phyloP scores from a whole-genome alignment of 2,888 invertebrate species.

The Drosophila ezoana region DNA sequence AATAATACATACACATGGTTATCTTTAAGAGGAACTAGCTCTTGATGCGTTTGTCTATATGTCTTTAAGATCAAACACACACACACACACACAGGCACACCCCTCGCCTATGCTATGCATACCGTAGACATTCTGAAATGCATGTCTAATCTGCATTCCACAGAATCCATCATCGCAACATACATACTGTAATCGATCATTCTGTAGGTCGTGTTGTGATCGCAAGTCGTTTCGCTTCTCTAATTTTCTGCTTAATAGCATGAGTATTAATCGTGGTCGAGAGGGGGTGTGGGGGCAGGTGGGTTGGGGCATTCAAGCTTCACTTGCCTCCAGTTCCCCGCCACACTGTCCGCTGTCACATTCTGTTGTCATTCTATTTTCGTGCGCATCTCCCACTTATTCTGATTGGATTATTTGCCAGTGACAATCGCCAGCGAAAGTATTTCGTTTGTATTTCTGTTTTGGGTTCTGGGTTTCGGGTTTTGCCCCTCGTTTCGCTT shows the following conservation, averaged over 20 bases:
- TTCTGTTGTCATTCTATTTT: slow-evolving; percentile 57
- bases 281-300: no score
- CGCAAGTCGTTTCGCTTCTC: slow-evolving; percentile 21
- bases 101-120: not conserved
- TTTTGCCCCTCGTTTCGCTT: slow-evolving; percentile 18
- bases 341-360: slow-evolving; percentile 19
- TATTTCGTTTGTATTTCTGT: slow-evolving; percentile 38
- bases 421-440: slow-evolving; percentile 51
- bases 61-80: not conserved
- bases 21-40: no score
- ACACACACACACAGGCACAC: not conserved
- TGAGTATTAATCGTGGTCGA: slow-evolving; percentile 37
- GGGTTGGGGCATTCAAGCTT: slow-evolving; percentile 46
- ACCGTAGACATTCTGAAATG: not conserved
- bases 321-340: slow-evolving; percentile 27
- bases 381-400: slow-evolving; percentile 51
- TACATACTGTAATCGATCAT: slow-evolving; percentile 29
- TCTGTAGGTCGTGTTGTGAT: slow-evolving; percentile 9
- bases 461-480: slow-evolving; percentile 9
- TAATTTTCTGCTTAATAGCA: slow-evolving; percentile 23
- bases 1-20: no score
- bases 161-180: slow-evolving; percentile 1
- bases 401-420: slow-evolving; percentile 57
- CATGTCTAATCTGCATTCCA: not conserved
- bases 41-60: no score